Percentiles rank a stretch among this genome's conserved stretches.
These are phyloP conservation scores for Dicentrarchus labrax DNA, from an alignment of 2,113 vertebrate genomes.

Conservation along the genomic window DNA sequence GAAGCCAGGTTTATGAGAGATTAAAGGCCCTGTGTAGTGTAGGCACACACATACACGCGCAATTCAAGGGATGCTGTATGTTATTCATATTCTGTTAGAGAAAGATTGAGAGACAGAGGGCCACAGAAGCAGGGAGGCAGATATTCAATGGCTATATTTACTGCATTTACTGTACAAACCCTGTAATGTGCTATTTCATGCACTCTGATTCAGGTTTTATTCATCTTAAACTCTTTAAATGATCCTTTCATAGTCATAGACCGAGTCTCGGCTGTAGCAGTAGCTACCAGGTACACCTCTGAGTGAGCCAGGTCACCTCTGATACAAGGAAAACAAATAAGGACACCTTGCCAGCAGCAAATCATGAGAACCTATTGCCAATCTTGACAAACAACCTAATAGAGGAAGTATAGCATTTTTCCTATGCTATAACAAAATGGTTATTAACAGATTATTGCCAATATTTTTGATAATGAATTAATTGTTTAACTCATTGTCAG, in stretches of 20 bases:
- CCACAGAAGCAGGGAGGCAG: conserved; percentile 2
- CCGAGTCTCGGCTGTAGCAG: conserved; percentile 14
- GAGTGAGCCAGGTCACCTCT: conserved; percentile 14
- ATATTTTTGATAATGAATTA: not conserved
- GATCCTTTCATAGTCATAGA: not conserved
- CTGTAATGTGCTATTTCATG: not conserved
- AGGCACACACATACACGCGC: conserved; percentile 5
- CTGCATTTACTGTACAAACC: not conserved
- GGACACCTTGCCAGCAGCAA: not conserved
- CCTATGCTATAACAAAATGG: too few species aligned
- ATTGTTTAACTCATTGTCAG: not conserved
- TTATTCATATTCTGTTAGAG: conserved; percentile 34
- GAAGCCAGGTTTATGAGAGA: conserved; percentile 68
- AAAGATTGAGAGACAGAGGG: conserved; percentile 17
- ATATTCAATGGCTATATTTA: conserved; percentile 2
- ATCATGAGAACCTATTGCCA: not conserved
- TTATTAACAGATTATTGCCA: too few species aligned
- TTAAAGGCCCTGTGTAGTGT: conserved; percentile 57
- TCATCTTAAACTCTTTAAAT: conserved; percentile 2
- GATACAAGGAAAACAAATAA: not conserved
- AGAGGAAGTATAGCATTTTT: not conserved
- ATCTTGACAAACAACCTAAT: conserved; percentile 11
- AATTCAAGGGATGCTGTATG: conserved; percentile 7
- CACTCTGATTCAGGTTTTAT: not conserved
- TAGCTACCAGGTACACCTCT: not conserved